A percentile compares a stretch with the other conserved stretches of the same genome.
These are phyloP conservation scores for Emydocephalus ijimae DNA, from an alignment of 2,113 vertebrate genomes.

Conservation along the genomic window DNA sequence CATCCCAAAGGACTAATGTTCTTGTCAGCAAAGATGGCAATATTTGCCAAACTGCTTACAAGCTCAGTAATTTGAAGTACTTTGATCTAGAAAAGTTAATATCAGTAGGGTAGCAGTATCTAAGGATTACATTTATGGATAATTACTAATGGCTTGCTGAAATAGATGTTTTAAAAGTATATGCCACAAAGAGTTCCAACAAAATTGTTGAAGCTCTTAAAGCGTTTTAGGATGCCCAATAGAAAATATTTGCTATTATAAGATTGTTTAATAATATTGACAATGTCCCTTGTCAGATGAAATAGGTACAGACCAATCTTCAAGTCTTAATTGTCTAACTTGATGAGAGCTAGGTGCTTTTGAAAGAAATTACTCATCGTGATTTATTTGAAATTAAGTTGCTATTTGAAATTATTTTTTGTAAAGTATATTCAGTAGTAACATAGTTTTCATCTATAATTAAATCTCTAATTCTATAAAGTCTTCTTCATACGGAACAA, in stretches of 20 bases:
- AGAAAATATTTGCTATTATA: background rate
- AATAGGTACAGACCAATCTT: background rate
- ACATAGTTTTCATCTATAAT: background rate
- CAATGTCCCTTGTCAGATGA: background rate
- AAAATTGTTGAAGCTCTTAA: background rate
- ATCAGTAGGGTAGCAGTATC: background rate
- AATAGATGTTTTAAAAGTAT: background rate
- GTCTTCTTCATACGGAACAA: background rate
- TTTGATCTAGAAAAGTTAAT: background rate
- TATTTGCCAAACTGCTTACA: background rate
- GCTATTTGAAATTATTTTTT: background rate
- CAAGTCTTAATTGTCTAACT: background rate
- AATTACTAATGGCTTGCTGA: background rate
- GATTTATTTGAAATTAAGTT: background rate
- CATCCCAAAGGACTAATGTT: background rate
- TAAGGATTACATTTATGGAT: background rate
- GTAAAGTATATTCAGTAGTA: background rate
- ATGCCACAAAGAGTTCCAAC: background rate
- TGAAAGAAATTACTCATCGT: background rate
- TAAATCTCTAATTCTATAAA: background rate
- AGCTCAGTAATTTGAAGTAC: background rate
- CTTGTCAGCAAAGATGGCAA: background rate
- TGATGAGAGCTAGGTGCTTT: background rate
- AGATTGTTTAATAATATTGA: background rate
- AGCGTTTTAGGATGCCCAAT: background rate